These are phyloP conservation scores for Poliocrania exsul DNA, from an alignment of 2,797 vertebrate genomes.

Conservation along the genomic window DNA sequence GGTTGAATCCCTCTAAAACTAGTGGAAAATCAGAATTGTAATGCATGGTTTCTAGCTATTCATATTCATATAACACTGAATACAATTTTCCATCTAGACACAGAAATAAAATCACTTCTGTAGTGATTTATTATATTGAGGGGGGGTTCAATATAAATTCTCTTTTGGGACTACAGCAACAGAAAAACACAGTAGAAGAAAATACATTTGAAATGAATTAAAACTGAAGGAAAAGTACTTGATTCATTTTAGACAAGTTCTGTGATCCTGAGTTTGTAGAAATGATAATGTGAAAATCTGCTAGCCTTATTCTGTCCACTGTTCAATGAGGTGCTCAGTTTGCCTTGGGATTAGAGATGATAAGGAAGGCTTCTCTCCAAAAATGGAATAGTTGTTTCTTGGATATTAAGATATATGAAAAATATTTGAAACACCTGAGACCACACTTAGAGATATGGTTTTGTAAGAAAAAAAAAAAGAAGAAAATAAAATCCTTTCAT, in stretches of 20 bases:
- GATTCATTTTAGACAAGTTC: background rate
- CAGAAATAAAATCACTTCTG: background rate
- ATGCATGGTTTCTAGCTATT: background rate
- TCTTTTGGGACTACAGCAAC: background rate
- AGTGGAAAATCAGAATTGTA: background rate
- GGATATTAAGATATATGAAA: background rate
- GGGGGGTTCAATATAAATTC: background rate
- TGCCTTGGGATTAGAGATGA: background rate
- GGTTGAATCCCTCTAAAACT: background rate
- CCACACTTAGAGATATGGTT: too few species aligned
- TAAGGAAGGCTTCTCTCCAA: background rate
- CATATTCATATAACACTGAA: background rate
- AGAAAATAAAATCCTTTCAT: background rate
- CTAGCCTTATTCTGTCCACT: background rate
- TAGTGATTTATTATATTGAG: too few species aligned
- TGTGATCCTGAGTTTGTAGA: background rate
- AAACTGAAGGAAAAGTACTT: background rate
- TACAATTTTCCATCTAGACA: background rate
- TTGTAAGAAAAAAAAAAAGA: background rate
- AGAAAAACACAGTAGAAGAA: background rate
- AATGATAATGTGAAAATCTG: slow-evolving; percentile 8
- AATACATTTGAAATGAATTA: background rate
- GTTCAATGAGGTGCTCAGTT: background rate
- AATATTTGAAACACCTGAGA: background rate
- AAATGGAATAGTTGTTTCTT: background rate